Conservation (phyloP, 2,113 vertebrate genomes). For the Pseudois nayaur region DNA sequence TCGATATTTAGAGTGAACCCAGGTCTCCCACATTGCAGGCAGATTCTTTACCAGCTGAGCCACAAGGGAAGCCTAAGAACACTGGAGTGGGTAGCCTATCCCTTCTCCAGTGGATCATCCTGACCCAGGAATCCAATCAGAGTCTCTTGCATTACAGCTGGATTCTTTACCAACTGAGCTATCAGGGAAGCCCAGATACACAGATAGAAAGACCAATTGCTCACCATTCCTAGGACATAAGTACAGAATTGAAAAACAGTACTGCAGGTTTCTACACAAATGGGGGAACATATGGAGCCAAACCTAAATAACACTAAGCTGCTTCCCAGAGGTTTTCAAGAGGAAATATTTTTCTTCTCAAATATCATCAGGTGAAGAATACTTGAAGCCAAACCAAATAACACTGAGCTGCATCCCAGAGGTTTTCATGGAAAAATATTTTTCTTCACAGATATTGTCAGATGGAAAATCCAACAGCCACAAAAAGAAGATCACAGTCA, state of each 20-base stretch:
- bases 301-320: neutral
- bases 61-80: neutral
- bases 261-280: neutral
- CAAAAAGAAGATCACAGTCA: neutral
- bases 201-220: neutral
- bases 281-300: neutral
- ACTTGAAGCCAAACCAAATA: conserved; percentile 31
- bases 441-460: conserved; percentile 30
- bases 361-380: conserved; percentile 13
- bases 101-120: neutral
- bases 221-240: neutral
- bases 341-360: conserved; percentile 33
- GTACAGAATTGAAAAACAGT: neutral
- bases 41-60: neutral
- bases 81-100: neutral
- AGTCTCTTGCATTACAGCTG: neutral
- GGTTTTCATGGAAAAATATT: neutral
- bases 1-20: neutral
- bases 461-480: neutral
- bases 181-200: neutral
- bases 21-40: neutral
- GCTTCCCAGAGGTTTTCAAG: conserved; percentile 2
- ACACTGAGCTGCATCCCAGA: conserved; percentile 16
- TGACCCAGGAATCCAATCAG: neutral
- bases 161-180: neutral